phyloP scores from a whole-genome alignment of 2,113 vertebrate species.

The Romanogobio albipinnatus region DNA sequence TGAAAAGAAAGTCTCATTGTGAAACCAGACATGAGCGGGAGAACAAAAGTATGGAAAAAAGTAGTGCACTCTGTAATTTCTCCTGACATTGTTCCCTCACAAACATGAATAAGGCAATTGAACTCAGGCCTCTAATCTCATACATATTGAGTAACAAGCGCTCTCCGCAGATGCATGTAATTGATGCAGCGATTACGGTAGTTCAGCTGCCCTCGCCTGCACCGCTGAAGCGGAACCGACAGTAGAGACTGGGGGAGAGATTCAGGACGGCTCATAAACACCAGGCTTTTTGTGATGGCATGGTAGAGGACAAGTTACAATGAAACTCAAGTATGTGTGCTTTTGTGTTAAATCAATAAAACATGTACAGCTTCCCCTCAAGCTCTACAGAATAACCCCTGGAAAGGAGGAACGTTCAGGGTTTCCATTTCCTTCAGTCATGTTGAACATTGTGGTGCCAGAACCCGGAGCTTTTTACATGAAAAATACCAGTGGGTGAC shows the following conservation, averaged over 20 bases:
- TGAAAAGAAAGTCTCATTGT: conserved; percentile 23
- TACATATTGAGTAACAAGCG: conserved; percentile 61
- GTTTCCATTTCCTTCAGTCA: conserved; percentile 32
- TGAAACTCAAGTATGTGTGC: not conserved
- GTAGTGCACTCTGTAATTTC: conserved; percentile 65
- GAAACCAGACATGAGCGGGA: conserved; percentile 17
- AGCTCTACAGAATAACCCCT: not conserved
- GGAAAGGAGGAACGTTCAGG: not conserved
- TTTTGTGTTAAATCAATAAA: conserved; percentile 15
- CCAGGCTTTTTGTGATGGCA: not conserved
- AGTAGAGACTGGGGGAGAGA: conserved; percentile 8
- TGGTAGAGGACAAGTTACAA: not conserved
- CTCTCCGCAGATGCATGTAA: conserved; percentile 62
- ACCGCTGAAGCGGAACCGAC: conserved; percentile 35
- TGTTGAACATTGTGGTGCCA: not conserved
- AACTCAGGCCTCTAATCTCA: conserved; percentile 62
- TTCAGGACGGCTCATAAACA: conserved; percentile 9
- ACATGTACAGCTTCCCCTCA: not conserved
- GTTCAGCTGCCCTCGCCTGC: conserved; percentile 44
- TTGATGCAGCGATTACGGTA: conserved; percentile 65
- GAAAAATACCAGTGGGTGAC: conserved; percentile 26
- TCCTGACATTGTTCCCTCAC: conserved; percentile 64
- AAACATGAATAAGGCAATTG: conserved; percentile 68
- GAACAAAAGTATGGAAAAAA: conserved; percentile 29
- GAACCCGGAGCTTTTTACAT: not conserved